These are phyloP conservation scores for Hesperia comma DNA, from an alignment of 2,888 invertebrate species.

Conservation along the genomic window DNA sequence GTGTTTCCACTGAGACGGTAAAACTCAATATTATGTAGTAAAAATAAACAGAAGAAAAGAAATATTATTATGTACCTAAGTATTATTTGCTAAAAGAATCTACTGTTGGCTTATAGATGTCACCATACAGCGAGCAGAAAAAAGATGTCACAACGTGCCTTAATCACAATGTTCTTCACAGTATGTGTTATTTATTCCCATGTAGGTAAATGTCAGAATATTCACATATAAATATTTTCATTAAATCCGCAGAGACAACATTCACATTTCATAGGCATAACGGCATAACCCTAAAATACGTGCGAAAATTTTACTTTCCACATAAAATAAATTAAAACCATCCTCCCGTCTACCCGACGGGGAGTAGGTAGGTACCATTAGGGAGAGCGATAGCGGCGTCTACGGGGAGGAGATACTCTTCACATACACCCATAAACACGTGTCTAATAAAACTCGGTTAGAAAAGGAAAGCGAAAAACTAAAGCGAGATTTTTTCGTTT, in stretches of 20 bases:
- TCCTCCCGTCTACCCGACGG: neutral
- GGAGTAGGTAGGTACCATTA: neutral
- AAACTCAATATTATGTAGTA: too few relatives aligned
- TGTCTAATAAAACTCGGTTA: slow-evolving; percentile 23
- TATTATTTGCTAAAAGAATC: too few relatives aligned
- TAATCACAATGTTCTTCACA: too few relatives aligned
- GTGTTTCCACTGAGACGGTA: too few relatives aligned
- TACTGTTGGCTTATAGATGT: too few relatives aligned
- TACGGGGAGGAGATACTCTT: neutral
- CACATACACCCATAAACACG: neutral
- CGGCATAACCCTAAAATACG: slow-evolving; percentile 6
- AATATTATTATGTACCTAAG: too few relatives aligned
- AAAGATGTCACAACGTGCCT: too few relatives aligned
- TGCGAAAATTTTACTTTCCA: neutral
- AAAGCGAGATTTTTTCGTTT: slow-evolving; percentile 41
- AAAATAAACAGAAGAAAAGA: too few relatives aligned
- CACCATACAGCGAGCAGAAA: too few relatives aligned
- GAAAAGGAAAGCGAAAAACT: slow-evolving; percentile 35
- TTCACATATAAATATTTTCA: neutral
- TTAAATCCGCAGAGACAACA: neutral
- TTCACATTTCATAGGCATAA: neutral
- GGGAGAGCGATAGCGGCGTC: neutral
- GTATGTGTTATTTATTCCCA: too few relatives aligned
- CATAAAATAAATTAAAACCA: slow-evolving; percentile 9
- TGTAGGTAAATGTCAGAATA: neutral